Evolutionary conservation across 2,888 invertebrate genomes (phyloP).

Genomic region (Shargacucullia verbasci): DNA sequence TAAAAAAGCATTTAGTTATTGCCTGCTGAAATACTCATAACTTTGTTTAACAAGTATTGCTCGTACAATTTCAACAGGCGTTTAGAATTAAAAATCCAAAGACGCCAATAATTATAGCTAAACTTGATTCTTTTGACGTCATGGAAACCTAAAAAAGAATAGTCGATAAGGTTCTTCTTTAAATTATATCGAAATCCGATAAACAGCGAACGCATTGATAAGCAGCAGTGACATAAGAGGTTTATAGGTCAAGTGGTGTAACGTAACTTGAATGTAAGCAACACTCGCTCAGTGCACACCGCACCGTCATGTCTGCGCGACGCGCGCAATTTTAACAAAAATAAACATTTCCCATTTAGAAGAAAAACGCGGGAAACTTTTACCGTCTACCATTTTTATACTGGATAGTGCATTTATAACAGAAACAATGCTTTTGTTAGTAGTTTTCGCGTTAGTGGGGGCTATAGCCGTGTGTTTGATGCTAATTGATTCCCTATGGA

Average conservation of each 20-base stretch:
- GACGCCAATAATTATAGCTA: too few species aligned
- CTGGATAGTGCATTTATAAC: slow-evolving; percentile 31
- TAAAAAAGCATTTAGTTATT: too few species aligned
- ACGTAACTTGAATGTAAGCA: slow-evolving; percentile 56
- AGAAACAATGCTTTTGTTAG: slow-evolving; percentile 57
- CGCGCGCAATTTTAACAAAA: slow-evolving; percentile 44
- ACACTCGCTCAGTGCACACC: slow-evolving; percentile 58
- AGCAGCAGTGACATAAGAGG: slow-evolving; percentile 55
- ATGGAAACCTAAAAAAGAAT: too few species aligned
- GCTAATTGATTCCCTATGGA: slow-evolving; percentile 90
- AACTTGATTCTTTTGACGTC: too few species aligned
- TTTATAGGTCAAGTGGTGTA: slow-evolving; percentile 60
- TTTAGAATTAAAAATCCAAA: too few species aligned
- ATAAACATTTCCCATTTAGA: slow-evolving; percentile 31
- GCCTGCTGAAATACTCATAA: too few species aligned
- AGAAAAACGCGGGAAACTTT: slow-evolving; percentile 40
- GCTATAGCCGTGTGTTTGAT: slow-evolving; percentile 82
- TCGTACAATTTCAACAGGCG: not conserved
- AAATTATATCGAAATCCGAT: slow-evolving; percentile 8
- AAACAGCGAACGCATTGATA: slow-evolving; percentile 36
- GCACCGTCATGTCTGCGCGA: slow-evolving; percentile 55
- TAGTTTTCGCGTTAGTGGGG: slow-evolving; percentile 85
- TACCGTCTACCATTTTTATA: not conserved
- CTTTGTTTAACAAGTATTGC: not conserved
- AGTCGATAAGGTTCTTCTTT: not conserved